These are phyloP conservation scores for Malurus alboscapulatus DNA, from an alignment of 2,113 vertebrate species.

Conservation along the genomic window DNA sequence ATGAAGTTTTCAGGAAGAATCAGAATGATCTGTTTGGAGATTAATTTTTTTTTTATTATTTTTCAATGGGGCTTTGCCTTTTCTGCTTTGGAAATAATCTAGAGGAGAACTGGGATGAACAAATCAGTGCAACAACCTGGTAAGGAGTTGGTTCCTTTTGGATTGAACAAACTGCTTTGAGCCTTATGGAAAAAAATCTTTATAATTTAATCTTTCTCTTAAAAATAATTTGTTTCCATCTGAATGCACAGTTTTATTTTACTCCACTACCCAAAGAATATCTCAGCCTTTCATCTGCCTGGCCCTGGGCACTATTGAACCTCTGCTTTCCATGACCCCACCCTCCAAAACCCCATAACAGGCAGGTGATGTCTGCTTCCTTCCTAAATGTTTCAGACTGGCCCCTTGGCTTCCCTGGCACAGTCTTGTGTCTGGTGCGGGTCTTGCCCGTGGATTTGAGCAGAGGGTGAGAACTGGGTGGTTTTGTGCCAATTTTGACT, in stretches of 20 bases:
- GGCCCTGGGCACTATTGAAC: not conserved
- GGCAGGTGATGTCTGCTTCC: not conserved
- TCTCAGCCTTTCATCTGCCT: not conserved
- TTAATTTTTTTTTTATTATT: not conserved
- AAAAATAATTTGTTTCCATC: not conserved
- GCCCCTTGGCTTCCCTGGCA: not conserved
- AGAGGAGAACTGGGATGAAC: not conserved
- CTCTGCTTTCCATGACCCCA: not conserved
- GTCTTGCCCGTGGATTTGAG: not conserved
- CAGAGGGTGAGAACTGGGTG: not conserved
- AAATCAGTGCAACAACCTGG: not conserved
- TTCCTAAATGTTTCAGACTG: not conserved
- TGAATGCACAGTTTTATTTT: not conserved
- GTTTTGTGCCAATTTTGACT: not conserved
- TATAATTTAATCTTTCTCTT: not conserved
- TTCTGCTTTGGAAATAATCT: not conserved
- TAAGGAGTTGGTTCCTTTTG: not conserved
- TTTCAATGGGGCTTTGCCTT: not conserved
- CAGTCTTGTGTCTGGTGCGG: accelerated
- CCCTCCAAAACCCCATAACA: not conserved
- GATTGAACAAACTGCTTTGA: not conserved
- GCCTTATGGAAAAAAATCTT: not conserved
- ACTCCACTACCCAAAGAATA: not conserved
- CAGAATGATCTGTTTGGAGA: not conserved
- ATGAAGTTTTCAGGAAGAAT: not conserved